These are phyloP conservation scores for Antheraea yamamai DNA, from an alignment of 2,888 invertebrate species.

Conservation along the genomic window DNA sequence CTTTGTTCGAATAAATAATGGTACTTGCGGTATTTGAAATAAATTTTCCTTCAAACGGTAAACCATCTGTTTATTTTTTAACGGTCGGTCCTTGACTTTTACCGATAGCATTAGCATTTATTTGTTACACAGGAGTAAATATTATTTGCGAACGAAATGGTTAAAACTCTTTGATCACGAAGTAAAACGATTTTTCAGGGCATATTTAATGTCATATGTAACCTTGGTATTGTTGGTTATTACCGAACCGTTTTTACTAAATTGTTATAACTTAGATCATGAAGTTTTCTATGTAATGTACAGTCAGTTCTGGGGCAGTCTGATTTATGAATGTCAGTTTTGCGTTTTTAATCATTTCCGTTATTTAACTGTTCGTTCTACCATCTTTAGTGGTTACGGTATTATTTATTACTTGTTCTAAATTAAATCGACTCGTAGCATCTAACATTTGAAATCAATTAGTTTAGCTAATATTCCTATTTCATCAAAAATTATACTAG, in stretches of 20 bases:
- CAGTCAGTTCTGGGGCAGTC: slow-evolving; percentile 34
- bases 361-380: slow-evolving; percentile 35
- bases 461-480: no score
- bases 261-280: slow-evolving; percentile 39
- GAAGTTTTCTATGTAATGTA: slow-evolving; percentile 33
- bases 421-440: background rate
- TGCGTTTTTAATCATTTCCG: slow-evolving; percentile 30
- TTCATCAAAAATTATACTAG: no score
- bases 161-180: slow-evolving; percentile 63
- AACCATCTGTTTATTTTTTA: slow-evolving; percentile 37
- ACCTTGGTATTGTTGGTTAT: slow-evolving; percentile 50
- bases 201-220: slow-evolving; percentile 48
- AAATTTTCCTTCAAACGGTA: slow-evolving; percentile 25
- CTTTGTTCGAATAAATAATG: slow-evolving; percentile 1
- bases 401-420: background rate
- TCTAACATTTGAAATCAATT: background rate
- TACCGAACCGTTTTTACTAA: slow-evolving; percentile 35
- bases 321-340: slow-evolving; percentile 37
- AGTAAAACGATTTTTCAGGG: slow-evolving; percentile 37
- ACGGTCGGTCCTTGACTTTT: slow-evolving; percentile 58
- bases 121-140: slow-evolving; percentile 52
- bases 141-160: slow-evolving; percentile 46
- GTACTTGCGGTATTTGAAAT: background rate
- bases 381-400: slow-evolving; percentile 24
- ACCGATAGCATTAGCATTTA: slow-evolving; percentile 59